Percentiles rank a stretch among this genome's conserved stretches.
These are phyloP conservation scores for Acleris literana DNA, from an alignment of 2,888 invertebrate genomes.

Conservation along the genomic window DNA sequence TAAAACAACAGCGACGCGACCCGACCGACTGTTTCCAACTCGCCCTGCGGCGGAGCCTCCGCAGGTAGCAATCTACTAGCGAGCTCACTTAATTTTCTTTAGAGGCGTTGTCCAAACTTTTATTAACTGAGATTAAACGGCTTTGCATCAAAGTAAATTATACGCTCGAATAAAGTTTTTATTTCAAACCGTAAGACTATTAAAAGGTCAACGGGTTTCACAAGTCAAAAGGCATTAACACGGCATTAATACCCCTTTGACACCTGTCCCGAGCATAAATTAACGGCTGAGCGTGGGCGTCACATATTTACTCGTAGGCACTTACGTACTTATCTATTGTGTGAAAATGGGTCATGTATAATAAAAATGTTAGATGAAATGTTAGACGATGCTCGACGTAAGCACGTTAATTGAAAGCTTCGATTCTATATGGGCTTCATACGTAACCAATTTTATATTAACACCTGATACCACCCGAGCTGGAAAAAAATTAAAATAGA, in stretches of 20 bases:
- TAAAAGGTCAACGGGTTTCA: neutral
- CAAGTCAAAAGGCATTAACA: constrained; percentile 10
- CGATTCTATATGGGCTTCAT: too few species aligned
- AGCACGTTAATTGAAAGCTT: too few species aligned
- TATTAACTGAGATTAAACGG: constrained; percentile 16
- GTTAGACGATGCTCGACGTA: too few species aligned
- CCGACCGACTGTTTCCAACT: neutral
- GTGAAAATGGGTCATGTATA: too few species aligned
- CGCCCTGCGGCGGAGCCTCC: constrained; percentile 3
- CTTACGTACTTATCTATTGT: too few species aligned
- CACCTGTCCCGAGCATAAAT: neutral
- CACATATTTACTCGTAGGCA: too few species aligned
- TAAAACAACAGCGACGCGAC: constrained; percentile 7
- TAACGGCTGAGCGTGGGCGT: too few species aligned
- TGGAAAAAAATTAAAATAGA: too few species aligned
- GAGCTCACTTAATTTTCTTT: constrained; percentile 18
- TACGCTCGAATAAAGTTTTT: constrained; percentile 1
- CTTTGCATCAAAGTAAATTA: constrained; percentile 7
- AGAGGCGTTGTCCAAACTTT: constrained; percentile 18
- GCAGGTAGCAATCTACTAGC: constrained; percentile 17
- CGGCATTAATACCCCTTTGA: constrained; percentile 6
- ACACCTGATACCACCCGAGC: too few species aligned
- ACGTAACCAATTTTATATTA: too few species aligned
- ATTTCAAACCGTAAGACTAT: constrained; percentile 3
- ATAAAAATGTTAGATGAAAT: too few species aligned